phyloP scores from a whole-genome alignment of 64 coral and sea anemone species.

The Astreopora myriophthalma region DNA sequence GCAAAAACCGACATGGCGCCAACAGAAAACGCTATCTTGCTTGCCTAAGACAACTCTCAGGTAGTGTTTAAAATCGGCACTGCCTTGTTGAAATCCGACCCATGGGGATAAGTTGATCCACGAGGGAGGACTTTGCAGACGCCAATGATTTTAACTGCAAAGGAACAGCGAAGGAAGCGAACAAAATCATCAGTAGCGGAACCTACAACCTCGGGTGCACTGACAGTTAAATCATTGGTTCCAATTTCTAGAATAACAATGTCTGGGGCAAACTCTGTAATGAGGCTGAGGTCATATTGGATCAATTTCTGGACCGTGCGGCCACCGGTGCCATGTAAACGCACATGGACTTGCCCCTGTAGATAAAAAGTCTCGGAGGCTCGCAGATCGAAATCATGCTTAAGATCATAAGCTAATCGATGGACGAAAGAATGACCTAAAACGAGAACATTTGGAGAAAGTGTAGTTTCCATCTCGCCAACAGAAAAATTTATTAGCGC shows the following conservation, averaged over 20 bases:
- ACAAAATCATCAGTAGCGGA: slow-evolving; percentile 6
- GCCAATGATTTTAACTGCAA: neutral
- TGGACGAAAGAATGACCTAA: neutral
- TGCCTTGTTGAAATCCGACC: neutral
- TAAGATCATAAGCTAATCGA: neutral
- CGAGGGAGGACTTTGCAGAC: neutral
- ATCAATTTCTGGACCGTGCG: neutral
- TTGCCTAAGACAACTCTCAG: neutral
- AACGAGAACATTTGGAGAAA: neutral
- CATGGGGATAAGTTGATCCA: neutral
- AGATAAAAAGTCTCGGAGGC: neutral
- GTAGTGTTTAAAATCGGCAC: neutral
- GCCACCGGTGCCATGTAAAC: neutral
- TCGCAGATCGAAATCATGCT: neutral
- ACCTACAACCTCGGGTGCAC: neutral
- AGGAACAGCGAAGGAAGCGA: neutral
- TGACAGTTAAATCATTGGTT: neutral
- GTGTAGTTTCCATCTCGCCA: no score
- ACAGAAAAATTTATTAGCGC: no score
- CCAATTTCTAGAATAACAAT: slow-evolving; percentile 10
- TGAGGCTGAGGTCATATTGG: neutral
- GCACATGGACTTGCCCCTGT: neutral
- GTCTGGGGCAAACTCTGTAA: neutral
- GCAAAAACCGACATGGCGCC: neutral
- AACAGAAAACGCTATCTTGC: neutral